Conservation (phyloP, 2,797 vertebrate species). For the Clarias pachynema region DNA sequence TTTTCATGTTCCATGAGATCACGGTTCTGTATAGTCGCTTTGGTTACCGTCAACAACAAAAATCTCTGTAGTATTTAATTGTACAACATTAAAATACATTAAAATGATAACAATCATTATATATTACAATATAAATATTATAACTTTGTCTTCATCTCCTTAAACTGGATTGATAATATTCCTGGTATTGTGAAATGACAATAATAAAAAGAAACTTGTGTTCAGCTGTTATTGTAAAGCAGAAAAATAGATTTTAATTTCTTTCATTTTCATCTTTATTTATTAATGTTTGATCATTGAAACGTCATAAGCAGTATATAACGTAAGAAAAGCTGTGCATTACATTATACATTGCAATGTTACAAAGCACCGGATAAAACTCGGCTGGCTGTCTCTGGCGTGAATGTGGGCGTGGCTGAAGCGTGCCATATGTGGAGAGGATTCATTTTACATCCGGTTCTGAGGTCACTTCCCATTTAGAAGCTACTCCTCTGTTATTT, state of each 20-base stretch:
- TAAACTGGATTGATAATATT: not conserved
- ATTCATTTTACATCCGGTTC: not conserved
- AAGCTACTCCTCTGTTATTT: not conserved
- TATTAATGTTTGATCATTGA: too few species aligned
- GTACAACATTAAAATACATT: not conserved
- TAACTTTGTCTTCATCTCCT: not conserved
- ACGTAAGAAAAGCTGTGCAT: not conserved
- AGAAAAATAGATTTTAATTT: not conserved
- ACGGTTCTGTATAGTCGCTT: not conserved
- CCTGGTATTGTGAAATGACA: not conserved
- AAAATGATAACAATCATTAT: too few species aligned
- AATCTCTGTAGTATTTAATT: not conserved
- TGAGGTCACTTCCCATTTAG: not conserved
- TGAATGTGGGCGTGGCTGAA: not conserved
- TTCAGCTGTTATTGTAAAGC: not conserved
- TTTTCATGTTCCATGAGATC: conserved; percentile 1
- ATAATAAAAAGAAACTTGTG: too few species aligned
- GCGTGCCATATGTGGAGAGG: not conserved
- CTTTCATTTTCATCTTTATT: too few species aligned
- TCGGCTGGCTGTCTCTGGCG: not conserved
- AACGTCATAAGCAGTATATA: not conserved
- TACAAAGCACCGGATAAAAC: not conserved
- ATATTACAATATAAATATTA: too few species aligned
- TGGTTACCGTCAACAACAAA: not conserved
- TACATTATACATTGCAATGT: not conserved